Base-by-base conservation (phyloP, 2,113 vertebrate species). In the Cacatua alba region DNA sequence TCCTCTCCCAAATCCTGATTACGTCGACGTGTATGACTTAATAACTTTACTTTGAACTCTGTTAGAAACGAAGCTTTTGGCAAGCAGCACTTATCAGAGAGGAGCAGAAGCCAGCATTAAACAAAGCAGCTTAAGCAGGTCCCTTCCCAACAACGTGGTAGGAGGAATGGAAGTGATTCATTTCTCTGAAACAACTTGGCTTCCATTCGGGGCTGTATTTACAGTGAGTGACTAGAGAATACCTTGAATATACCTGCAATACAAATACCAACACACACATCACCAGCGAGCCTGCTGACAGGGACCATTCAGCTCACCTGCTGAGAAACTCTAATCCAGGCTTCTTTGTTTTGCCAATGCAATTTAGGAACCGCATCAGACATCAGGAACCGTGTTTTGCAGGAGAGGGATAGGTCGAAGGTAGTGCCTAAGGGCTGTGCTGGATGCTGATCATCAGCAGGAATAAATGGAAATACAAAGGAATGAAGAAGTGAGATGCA, bases 61-160 rank as follows among this genome's bases (percentile, higher is more conserved):
- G 9, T 15, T 60, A 75, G 46, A 96, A 94, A 55, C 0, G 16
- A 81, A 82, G 91, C 46, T 93, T 69, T 95, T 88, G 85, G 94
- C 74, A 94, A 78, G 44, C 1, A 11, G 52, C 59, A 71, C 85
- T 92, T 96, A 92, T 84, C 93, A 33, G 26, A 64, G 75, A 62
- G 91, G 57, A 95, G 80, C 86, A 96, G 97, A 91, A 81, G 57
- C 76, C 85, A n/a, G 85, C 71, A 65, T 67, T 88, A 77, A 87
- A 81, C 55, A 85, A 92, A 96, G 86, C 26, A 7, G 68, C 78
- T 94, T 93, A 84, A 92, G 55, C 55, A 78, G 53, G 67, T 89
- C 57, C 60, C 70, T 93, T 70, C 88, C 65, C 90, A 77, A 16
- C 51, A n/a, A 59, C 5, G 1, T 8, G 67, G 41, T 4, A 17